Percentiles rank a stretch among this genome's conserved stretches.
These are phyloP conservation scores for Nyctereutes procyonoides DNA, from an alignment of 2,113 vertebrate genomes.

Conservation along the genomic window DNA sequence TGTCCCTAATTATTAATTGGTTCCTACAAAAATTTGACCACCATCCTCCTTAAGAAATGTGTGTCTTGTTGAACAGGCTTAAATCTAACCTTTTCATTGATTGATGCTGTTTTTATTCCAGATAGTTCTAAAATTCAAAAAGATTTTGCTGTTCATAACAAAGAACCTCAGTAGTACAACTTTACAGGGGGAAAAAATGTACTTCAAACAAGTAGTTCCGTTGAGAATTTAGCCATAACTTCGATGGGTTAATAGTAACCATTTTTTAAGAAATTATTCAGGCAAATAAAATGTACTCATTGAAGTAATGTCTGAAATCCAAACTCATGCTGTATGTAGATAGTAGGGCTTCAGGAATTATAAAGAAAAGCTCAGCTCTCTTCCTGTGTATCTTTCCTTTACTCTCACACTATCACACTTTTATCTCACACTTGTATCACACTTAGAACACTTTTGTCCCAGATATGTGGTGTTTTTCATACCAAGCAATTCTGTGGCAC, in stretches of 20 bases:
- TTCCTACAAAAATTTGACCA: background rate
- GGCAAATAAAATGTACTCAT: background rate
- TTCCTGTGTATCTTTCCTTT: background rate
- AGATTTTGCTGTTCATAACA: background rate
- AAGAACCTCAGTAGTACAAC: background rate
- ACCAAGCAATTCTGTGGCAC: background rate
- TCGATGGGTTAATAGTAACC: background rate
- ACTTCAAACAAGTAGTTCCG: background rate
- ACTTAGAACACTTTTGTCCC: background rate
- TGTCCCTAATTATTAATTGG: background rate
- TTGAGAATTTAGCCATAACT: background rate
- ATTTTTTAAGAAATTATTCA: background rate
- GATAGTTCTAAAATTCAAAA: background rate
- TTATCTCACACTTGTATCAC: too few species aligned
- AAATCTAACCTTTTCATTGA: background rate
- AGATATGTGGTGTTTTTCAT: background rate
- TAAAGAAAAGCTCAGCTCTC: background rate
- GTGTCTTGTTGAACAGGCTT: background rate
- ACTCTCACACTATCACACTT: background rate
- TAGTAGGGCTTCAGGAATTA: background rate
- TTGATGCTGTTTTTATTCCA: background rate
- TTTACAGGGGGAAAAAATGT: background rate
- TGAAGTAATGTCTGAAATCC: background rate
- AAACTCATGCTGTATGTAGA: background rate
- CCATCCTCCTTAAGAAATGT: background rate